These are phyloP conservation scores for Zaprionus vittiger DNA, from an alignment of 1,140 invertebrate genomes.

Conservation along the genomic window DNA sequence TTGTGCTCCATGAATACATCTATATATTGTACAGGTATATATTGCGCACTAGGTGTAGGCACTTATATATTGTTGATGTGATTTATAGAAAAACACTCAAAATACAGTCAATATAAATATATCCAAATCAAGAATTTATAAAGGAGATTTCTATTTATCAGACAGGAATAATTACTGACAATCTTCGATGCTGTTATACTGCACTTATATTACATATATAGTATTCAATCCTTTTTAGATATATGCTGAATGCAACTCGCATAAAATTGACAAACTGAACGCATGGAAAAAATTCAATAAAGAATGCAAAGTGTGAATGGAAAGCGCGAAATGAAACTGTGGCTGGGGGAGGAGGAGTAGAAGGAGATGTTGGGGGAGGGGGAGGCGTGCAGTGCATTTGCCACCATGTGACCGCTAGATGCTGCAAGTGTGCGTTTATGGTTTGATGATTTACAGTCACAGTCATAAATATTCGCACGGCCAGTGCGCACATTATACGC, in stretches of 20 bases:
- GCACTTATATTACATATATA: background rate
- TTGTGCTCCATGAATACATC: background rate
- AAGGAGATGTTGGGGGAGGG: background rate
- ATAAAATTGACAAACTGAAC: background rate
- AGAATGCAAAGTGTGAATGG: constrained; percentile 2
- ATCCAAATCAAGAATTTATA: too few relatives aligned
- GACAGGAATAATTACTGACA: too few relatives aligned
- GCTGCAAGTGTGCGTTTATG: constrained; percentile 81
- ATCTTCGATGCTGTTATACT: too few relatives aligned
- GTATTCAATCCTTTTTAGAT: too few relatives aligned
- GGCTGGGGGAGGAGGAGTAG: background rate
- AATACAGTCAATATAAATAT: too few relatives aligned
- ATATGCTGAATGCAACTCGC: background rate
- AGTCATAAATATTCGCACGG: constrained; percentile 83
- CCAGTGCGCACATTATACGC: constrained; percentile 84
- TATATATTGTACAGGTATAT: too few relatives aligned
- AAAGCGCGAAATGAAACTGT: background rate
- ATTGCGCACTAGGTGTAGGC: too few relatives aligned
- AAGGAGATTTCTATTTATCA: too few relatives aligned
- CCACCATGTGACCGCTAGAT: constrained; percentile 50
- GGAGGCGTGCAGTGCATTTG: constrained; percentile 19
- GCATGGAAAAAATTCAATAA: background rate
- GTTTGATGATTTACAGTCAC: constrained; percentile 84
- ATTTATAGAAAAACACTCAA: too few relatives aligned
- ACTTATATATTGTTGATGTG: too few relatives aligned